Evolutionary conservation across 2,797 vertebrate species (phyloP).

Genomic region (Bucorvus abyssinicus): DNA sequence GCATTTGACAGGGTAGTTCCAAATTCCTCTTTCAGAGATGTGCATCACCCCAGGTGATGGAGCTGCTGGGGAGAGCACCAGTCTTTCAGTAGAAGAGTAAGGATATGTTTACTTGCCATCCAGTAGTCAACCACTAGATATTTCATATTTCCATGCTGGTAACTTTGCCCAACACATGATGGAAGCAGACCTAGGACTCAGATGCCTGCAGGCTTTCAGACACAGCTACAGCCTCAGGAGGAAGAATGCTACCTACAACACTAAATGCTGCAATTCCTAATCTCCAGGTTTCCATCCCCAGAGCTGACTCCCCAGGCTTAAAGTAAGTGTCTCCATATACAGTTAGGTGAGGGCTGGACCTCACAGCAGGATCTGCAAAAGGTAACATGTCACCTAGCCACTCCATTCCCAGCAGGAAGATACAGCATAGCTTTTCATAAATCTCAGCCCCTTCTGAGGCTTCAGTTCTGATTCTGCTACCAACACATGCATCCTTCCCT

Average conservation of each 20-base stretch:
- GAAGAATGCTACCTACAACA: not conserved
- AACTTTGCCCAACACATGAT: not conserved
- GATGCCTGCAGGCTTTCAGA: not conserved
- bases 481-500: not conserved
- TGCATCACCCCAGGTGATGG: too few species aligned
- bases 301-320: not conserved
- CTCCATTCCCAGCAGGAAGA: not conserved
- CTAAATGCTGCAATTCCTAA: not conserved
- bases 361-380: not conserved
- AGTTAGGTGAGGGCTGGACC: not conserved
- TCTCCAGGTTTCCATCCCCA: not conserved
- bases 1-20: not conserved
- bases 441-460: not conserved
- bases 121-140: not conserved
- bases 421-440: not conserved
- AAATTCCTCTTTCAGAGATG: not conserved
- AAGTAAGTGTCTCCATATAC: not conserved
- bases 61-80: not conserved
- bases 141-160: not conserved
- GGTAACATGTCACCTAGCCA: not conserved
- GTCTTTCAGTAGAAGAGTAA: not conserved
- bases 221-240: not conserved
- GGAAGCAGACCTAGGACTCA: not conserved
- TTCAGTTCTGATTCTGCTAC: not conserved
- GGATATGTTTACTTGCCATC: not conserved